These are phyloP conservation scores for Thumatha senex DNA, from an alignment of 2,888 invertebrate species.

Conservation along the genomic window DNA sequence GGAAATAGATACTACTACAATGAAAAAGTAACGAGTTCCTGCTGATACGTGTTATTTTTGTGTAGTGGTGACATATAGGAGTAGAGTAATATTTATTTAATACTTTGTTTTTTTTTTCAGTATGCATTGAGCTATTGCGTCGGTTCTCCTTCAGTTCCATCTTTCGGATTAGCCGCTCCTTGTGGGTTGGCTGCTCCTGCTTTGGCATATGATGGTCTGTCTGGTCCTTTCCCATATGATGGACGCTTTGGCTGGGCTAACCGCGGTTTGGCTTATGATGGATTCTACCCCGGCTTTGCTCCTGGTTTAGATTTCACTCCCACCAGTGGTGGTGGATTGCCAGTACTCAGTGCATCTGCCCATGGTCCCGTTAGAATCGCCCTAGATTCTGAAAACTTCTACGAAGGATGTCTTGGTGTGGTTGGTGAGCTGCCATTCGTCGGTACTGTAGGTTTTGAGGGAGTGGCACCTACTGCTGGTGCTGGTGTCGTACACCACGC, in stretches of 20 bases:
- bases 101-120: not conserved
- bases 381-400: conserved; percentile 35
- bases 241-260: not conserved
- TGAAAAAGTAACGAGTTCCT: no score
- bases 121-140: not conserved
- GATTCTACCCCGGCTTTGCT: no score
- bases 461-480: conserved; percentile 40
- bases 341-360: no score
- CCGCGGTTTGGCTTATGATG: not conserved
- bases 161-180: not conserved
- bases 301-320: no score
- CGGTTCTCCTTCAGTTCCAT: not conserved
- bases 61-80: no score
- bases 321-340: no score
- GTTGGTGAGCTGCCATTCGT: conserved; percentile 46
- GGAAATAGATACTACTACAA: no score
- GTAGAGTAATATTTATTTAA: not conserved
- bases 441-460: conserved; percentile 40
- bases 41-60: no score
- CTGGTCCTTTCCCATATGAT: not conserved
- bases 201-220: not conserved
- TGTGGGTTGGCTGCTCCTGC: not conserved
- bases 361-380: not conserved
- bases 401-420: conserved; percentile 34
- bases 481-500: conserved; percentile 35